Conservation (phyloP, 1,140 invertebrate species). For the Saccostrea glomerata region DNA sequence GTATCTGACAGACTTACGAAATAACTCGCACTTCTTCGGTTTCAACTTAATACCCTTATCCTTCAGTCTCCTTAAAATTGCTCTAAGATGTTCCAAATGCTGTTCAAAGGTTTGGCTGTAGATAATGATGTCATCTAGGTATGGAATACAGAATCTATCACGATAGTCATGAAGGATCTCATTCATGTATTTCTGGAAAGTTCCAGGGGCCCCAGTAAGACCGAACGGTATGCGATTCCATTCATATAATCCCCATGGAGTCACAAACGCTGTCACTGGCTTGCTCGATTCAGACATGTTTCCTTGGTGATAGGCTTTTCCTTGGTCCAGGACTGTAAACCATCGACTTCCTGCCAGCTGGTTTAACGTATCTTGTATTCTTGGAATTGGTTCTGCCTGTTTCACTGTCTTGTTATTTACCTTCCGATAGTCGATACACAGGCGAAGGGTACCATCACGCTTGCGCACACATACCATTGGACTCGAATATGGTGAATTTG, state of each 20-base stretch:
- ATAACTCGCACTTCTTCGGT: constrained; percentile 44
- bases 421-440: constrained; percentile 61
- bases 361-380: constrained; percentile 50
- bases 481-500: constrained; percentile 44
- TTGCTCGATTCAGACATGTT: neutral
- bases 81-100: neutral
- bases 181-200: neutral
- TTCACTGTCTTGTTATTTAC: constrained; percentile 52
- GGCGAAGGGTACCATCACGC: constrained; percentile 52
- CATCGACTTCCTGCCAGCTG: neutral
- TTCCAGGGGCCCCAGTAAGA: neutral
- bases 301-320: constrained; percentile 39
- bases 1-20: constrained; percentile 57
- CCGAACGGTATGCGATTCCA: no score
- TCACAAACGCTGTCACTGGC: neutral
- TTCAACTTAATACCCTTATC: constrained; percentile 48
- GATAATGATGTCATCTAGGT: neutral
- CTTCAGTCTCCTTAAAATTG: constrained; percentile 32
- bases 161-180: neutral
- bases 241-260: constrained; percentile 6
- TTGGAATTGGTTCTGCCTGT: constrained; percentile 41
- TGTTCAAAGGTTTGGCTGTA: constrained; percentile 11
- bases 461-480: constrained; percentile 58
- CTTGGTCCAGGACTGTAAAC: constrained; percentile 58
- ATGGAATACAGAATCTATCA: neutral